Base-by-base conservation (phyloP, 2,113 vertebrate species). In the Psittacula cyanocephala region DNA sequence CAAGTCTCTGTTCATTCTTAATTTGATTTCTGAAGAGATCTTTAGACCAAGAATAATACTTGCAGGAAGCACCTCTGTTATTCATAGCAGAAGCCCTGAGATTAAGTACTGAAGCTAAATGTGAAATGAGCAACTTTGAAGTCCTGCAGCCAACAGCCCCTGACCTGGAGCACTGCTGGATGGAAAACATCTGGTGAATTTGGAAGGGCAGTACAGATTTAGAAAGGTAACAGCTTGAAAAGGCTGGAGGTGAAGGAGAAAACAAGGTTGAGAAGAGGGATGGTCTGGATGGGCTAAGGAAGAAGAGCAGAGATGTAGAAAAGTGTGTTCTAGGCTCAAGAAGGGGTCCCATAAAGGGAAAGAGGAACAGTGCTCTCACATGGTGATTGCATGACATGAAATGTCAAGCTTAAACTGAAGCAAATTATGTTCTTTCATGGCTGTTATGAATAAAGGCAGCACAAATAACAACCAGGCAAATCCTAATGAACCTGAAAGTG, bases 201-300 rank as follows among this genome's bases (percentile, higher is more conserved):
- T 31, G 22, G 37, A 82, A 75, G 46, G 14, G 15, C 49, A 46
- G 59, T 24, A 86, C 33, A 68, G 79, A 93, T 82, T 93, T 89
- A 85, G 91, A 89, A 93, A 88, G 57, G n/a, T 67, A 93, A 80
- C 91, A 95, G 87, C 65, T 85, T 91, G 93, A 37, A 69, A 50
- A 63, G 67, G 78, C 44, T 77, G 59, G 23, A 93, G 81, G 70
- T 96, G 91, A 91, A 95, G 59, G 71, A 59, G 37, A 76, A 25
- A 80, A 31, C 19, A 80, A 83, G 28, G 43, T 0, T 67, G 37
- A 44, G 49, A 85, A 41, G 31, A 82, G 57, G 31, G 44, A 81
- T 78, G 5, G 17, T 55, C 28, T 55, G 33, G 10, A 39, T 43
- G 18, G 17, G 22, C 22, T n/a, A 50, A 20, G 31, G 39, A 83